Evolutionary conservation across 2,797 vertebrate genomes (phyloP).

Genomic region (Orientallactaga sibirica): DNA sequence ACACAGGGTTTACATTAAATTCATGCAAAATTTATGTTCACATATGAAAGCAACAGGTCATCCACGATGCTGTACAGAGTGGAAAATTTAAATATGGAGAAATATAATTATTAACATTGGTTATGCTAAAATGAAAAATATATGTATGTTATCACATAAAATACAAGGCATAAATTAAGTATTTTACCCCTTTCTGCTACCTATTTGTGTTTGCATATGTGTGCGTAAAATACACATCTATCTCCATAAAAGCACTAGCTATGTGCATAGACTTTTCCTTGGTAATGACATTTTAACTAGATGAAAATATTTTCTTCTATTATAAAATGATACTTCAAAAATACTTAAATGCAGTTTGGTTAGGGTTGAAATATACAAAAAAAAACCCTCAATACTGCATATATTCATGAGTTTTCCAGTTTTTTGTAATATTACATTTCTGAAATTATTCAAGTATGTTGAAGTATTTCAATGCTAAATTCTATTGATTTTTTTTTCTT

Average conservation of each 20-base stretch:
- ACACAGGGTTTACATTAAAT: neutral
- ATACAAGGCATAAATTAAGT: neutral
- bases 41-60: neutral
- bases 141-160: neutral
- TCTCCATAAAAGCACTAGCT: no score
- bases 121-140: conserved; percentile 68
- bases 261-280: neutral
- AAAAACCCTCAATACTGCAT: neutral
- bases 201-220: neutral
- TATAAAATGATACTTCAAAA: neutral
- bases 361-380: neutral
- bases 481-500: neutral
- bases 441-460: neutral
- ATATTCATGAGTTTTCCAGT: neutral
- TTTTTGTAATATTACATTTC: conserved; percentile 27
- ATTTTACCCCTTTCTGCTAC: neutral
- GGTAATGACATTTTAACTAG: neutral
- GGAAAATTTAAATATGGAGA: conserved; percentile 78
- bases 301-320: conserved; percentile 59
- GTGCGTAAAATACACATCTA: no score
- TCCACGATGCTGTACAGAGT: neutral
- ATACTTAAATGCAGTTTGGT: neutral
- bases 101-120: conserved; percentile 46
- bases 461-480: neutral
- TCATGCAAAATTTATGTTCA: neutral